Base-by-base conservation (phyloP, 2,797 vertebrate species). In the Helicolenus hilgendorfi region DNA sequence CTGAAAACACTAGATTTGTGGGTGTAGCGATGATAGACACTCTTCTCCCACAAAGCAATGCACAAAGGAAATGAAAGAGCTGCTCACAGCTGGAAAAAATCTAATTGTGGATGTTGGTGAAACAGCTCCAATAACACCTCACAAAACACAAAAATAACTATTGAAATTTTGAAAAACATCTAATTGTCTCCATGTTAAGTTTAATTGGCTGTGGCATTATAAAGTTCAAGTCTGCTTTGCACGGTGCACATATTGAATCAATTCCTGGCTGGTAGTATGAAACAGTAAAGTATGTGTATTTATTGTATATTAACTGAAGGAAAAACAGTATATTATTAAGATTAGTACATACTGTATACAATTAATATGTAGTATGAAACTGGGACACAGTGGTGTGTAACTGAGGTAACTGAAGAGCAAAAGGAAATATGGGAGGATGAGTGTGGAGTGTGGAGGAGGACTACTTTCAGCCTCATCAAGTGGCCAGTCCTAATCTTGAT, bases 1-100 rank as follows among this genome's bases (percentile, higher is more conserved):
- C 18, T 36, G 65, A 27, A 36, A 35, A 27, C 7, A 14, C 41
- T 55, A 13, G 45, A 35, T 59, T 67, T 67, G 7, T 27, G 7
- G 41, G 59, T 49, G 20, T 14, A 24, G 2, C 20, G 11, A 11
- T 73, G 36, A 38, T 56, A 4, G 11, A 69, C 60, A 6, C 7
- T 20, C 6, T 60, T 83, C 18, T 58, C 11, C 11, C 8, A 31
- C 8, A 49, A 24, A 29, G 15, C 11, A 62, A 20, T 27, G 76
- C 67, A 71, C 59, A 72, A 53, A 79, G 24, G 11, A 11, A 79
- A 72, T 35, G 4, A 49, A 63, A 14, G 20, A 41, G 18, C 11
- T 18, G 14, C 36, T 33, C 64, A 41, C 68, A 49, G 77, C 67
- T 84, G 72, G 36, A 74, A 65, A 49, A 70, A 45, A 79, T 62